Evolutionary conservation across 2,113 vertebrate genomes (phyloP).

Genomic region (Helogale parvula): DNA sequence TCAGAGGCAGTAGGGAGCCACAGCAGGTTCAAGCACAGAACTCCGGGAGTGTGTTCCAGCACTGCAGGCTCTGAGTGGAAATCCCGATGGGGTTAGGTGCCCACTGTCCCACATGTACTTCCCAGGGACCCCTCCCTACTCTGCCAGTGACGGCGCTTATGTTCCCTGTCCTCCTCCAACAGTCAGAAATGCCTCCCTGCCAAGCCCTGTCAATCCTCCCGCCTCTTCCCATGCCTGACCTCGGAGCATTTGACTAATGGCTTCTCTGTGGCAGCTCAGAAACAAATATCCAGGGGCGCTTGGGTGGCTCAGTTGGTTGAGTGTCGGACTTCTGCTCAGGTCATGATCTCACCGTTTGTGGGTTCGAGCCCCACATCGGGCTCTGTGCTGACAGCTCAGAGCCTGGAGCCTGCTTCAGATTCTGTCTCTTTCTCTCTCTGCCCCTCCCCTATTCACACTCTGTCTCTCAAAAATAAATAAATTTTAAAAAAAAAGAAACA

Average conservation of each 20-base stretch:
- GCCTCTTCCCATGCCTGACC: background rate
- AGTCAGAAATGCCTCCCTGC: background rate
- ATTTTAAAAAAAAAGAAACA: too few relatives aligned
- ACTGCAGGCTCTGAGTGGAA: background rate
- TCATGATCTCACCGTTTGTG: too few relatives aligned
- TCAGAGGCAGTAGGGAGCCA: background rate
- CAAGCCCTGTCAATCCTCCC: background rate
- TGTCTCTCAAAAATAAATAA: too few relatives aligned
- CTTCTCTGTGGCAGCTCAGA: background rate
- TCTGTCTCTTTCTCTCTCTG: too few relatives aligned
- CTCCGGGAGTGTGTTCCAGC: background rate
- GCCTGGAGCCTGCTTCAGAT: too few relatives aligned
- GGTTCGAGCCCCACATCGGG: too few relatives aligned
- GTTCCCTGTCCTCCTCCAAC: background rate
- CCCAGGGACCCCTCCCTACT: background rate
- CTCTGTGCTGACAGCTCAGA: too few relatives aligned
- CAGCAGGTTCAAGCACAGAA: background rate
- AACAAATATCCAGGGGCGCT: constrained; percentile 41
- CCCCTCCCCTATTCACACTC: too few relatives aligned
- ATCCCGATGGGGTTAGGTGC: background rate
- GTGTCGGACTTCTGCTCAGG: too few relatives aligned
- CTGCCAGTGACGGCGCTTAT: background rate
- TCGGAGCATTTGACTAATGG: background rate
- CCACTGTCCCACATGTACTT: background rate
- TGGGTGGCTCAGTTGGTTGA: too few relatives aligned